Conservation (phyloP, 2,888 invertebrate genomes). For the Nomada hirtipes region DNA sequence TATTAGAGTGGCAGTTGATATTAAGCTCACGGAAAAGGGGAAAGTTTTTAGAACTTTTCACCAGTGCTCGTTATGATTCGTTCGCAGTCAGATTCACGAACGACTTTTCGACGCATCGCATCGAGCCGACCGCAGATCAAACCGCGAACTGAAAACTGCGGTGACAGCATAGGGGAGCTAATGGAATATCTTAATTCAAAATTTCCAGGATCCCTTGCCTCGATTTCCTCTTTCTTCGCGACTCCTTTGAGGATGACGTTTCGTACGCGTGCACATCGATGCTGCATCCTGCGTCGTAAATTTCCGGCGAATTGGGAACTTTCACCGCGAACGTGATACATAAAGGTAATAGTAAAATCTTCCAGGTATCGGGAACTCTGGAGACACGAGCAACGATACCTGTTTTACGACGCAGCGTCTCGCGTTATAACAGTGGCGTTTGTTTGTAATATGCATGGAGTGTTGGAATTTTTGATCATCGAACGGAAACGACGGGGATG, state of each 20-base stretch:
- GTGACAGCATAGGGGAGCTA: constrained; percentile 18
- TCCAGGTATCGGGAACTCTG: not conserved
- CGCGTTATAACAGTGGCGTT: not conserved
- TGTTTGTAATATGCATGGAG: constrained; percentile 37
- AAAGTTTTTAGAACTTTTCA: constrained; percentile 63
- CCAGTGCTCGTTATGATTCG: constrained; percentile 53
- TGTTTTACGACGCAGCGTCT: constrained; percentile 16
- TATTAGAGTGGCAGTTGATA: constrained; percentile 28
- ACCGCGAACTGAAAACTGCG: constrained; percentile 39
- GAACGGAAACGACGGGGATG: constrained; percentile 1
- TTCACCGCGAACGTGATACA: constrained; percentile 23
- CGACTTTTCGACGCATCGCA: constrained; percentile 52
- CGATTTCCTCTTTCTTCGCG: constrained; percentile 4
- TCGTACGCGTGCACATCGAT: constrained; percentile 3
- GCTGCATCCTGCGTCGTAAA: not conserved
- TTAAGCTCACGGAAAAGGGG: constrained; percentile 49
- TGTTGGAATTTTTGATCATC: constrained; percentile 19
- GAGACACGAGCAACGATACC: constrained; percentile 7
- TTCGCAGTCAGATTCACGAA: constrained; percentile 43
- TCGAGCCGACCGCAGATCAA: constrained; percentile 49
- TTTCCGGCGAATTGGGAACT: constrained; percentile 29
- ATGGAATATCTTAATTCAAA: constrained; percentile 57
- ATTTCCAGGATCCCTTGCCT: constrained; percentile 39
- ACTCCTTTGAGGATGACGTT: constrained; percentile 32
- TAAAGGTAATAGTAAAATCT: constrained; percentile 38